Conservation (phyloP, 2,797 vertebrate species). For the Hirundo rustica region DNA sequence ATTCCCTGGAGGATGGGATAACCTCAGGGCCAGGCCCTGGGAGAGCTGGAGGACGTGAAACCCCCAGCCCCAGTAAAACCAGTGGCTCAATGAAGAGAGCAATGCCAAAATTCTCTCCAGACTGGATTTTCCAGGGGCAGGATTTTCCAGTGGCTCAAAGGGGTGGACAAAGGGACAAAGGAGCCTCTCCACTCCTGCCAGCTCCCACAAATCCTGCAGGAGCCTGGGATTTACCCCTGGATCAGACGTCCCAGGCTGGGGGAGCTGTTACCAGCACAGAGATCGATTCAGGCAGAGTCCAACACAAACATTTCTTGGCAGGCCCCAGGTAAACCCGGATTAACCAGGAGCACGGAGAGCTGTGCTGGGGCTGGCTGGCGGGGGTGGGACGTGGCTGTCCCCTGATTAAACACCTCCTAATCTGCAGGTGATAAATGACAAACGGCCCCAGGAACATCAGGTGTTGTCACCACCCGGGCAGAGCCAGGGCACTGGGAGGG, state of each 20-base stretch:
- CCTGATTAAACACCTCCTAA: slow-evolving; percentile 23
- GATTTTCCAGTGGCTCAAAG: neutral
- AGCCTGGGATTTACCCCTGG: neutral
- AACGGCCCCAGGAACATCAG: slow-evolving; percentile 2
- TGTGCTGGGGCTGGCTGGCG: neutral
- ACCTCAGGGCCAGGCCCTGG: neutral
- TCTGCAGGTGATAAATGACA: slow-evolving; percentile 38
- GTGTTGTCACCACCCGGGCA: neutral
- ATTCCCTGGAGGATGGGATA: neutral
- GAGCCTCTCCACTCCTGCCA: neutral
- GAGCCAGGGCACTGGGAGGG: neutral
- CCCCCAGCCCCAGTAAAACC: neutral
- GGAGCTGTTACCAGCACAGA: neutral
- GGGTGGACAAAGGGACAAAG: no score
- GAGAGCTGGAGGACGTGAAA: neutral
- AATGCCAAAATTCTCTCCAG: neutral
- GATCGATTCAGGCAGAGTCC: neutral
- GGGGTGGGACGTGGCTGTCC: neutral
- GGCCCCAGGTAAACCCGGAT: neutral
- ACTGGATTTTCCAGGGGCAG: neutral
- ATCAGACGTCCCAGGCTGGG: neutral
- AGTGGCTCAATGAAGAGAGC: accelerated
- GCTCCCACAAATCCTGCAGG: neutral
- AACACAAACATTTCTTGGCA: slow-evolving; percentile 11
- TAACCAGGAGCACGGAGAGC: neutral